These are phyloP conservation scores for Natrix natrix DNA, from an alignment of 2,797 vertebrate genomes.

Conservation along the genomic window DNA sequence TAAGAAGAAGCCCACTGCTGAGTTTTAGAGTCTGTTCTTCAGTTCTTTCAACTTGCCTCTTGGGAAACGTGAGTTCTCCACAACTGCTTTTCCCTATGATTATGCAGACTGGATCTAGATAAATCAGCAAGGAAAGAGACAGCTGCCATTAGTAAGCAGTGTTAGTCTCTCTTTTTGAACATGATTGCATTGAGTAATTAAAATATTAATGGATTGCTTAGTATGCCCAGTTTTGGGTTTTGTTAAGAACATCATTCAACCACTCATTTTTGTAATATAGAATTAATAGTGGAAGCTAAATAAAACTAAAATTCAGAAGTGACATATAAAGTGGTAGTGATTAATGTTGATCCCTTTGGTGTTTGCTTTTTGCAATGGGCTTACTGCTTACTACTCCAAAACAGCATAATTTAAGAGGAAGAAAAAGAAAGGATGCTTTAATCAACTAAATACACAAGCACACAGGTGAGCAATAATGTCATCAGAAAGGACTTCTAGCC, in stretches of 20 bases:
- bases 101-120: neutral
- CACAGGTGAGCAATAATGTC: neutral
- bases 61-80: neutral
- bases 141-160: neutral
- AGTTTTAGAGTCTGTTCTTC: neutral
- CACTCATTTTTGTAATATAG: neutral
- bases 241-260: neutral
- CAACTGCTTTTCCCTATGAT: neutral
- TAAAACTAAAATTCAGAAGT: neutral
- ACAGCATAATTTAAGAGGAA: neutral
- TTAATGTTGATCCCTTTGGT: neutral
- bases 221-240: neutral
- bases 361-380: neutral
- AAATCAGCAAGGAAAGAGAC: neutral
- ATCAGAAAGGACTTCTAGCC: neutral
- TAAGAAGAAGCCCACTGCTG: neutral
- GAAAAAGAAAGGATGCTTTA: neutral
- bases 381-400: neutral
- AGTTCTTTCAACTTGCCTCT: neutral
- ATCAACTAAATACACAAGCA: neutral
- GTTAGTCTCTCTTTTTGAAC: neutral
- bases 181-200: neutral
- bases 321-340: neutral
- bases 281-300: neutral
- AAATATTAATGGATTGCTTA: neutral